Conservation (phyloP, 2,797 vertebrate genomes). For the Hippocampus kuda region DNA sequence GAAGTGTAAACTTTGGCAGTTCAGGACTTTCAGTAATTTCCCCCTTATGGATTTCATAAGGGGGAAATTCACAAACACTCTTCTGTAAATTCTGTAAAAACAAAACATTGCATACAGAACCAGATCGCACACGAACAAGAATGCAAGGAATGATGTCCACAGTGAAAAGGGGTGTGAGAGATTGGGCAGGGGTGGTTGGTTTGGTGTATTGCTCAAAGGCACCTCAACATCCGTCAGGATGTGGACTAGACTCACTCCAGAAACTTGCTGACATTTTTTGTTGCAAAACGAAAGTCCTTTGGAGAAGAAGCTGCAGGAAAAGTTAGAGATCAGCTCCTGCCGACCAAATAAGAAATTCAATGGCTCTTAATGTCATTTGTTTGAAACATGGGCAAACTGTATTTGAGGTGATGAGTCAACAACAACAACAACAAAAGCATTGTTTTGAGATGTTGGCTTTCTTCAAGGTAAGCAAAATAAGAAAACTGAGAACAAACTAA, state of each 20-base stretch:
- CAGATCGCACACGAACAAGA: neutral
- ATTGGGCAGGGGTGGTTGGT: too few species aligned
- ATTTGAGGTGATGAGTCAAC: neutral
- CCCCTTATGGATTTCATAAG: too few species aligned
- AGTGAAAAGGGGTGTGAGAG: neutral
- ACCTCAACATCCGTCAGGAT: neutral
- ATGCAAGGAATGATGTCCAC: neutral
- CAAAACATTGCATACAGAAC: neutral
- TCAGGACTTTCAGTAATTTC: neutral
- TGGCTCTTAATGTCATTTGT: neutral
- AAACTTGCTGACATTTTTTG: neutral
- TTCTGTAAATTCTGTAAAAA: neutral
- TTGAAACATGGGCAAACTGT: neutral
- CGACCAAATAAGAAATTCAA: neutral
- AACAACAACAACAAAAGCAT: neutral
- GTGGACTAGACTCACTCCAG: neutral
- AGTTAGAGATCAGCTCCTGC: neutral
- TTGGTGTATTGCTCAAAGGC: neutral
- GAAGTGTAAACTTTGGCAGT: constrained; percentile 3
- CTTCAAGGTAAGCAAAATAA: neutral
- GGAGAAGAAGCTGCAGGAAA: too few species aligned
- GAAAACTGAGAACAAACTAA: neutral
- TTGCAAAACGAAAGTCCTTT: neutral
- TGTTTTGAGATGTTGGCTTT: neutral
- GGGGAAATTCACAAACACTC: neutral